Conservation (phyloP, 2,888 invertebrate genomes). For the Uloborus plumipes region DNA sequence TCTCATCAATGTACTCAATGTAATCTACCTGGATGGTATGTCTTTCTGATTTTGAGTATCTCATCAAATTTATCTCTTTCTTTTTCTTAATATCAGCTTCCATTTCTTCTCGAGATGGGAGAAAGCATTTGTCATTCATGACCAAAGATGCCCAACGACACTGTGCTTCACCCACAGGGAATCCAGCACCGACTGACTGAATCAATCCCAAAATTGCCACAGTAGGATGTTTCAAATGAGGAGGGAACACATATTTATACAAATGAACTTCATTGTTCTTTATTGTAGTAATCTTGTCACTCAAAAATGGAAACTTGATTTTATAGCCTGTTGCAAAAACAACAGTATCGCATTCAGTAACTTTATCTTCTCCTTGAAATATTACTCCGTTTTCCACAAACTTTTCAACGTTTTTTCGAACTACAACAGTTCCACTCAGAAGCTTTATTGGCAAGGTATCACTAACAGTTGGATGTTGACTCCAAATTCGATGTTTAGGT, state of each 20-base stretch:
- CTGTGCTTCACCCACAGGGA: conserved; percentile 88
- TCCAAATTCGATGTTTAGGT: conserved; percentile 70
- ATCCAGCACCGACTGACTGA: conserved; percentile 82
- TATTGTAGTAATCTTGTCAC: conserved; percentile 44
- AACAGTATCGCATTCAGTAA: conserved; percentile 55
- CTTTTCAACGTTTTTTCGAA: conserved; percentile 69
- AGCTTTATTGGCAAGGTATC: conserved; percentile 73
- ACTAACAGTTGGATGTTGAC: conserved; percentile 70
- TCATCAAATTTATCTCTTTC: conserved; percentile 51
- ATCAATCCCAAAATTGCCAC: conserved; percentile 88
- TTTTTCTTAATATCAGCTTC: conserved; percentile 69
- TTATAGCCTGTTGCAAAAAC: conserved; percentile 65
- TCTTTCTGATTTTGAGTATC: conserved; percentile 50
- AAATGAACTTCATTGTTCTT: conserved; percentile 54
- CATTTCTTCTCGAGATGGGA: conserved; percentile 71
- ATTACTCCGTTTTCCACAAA: conserved; percentile 69
- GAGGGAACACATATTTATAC: conserved; percentile 57
- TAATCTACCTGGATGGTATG: conserved; percentile 66
- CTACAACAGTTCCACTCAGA: conserved; percentile 70
- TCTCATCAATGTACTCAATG: conserved; percentile 72
- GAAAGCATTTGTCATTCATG: conserved; percentile 74
- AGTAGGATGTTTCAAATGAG: conserved; percentile 83
- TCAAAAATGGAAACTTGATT: conserved; percentile 63
- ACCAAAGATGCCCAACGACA: conserved; percentile 72
- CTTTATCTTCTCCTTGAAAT: conserved; percentile 69